These are phyloP conservation scores for Microctenopoma lineatum DNA, from an alignment of 2,797 vertebrate species.

Conservation along the genomic window DNA sequence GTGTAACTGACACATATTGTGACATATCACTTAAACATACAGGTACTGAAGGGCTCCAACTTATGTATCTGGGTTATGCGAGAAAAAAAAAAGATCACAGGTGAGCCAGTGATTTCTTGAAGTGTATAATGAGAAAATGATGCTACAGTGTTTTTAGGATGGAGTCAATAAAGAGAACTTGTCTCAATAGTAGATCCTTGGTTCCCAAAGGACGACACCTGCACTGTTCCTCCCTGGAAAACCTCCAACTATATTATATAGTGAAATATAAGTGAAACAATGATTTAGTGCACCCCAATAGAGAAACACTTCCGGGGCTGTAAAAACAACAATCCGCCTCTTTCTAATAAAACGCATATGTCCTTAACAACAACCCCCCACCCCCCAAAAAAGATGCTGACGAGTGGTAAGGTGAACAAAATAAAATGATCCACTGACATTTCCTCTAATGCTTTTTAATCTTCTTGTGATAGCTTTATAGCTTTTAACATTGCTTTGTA, in stretches of 20 bases:
- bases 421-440: constrained; percentile 75
- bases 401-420: constrained; percentile 56
- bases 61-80: constrained; percentile 34
- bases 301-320: constrained; percentile 72
- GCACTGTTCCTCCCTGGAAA: constrained; percentile 39
- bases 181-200: constrained; percentile 44
- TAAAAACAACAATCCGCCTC: constrained; percentile 80
- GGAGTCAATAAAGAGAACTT: constrained; percentile 6
- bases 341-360: constrained; percentile 76
- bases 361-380: constrained; percentile 75
- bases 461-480: constrained; percentile 75
- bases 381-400: constrained; percentile 72
- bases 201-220: constrained; percentile 31
- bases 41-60: constrained; percentile 25
- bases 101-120: constrained; percentile 8
- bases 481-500: constrained; percentile 67
- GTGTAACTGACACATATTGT: constrained; percentile 72
- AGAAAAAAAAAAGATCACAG: constrained; percentile 20
- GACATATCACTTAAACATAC: constrained; percentile 55
- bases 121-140: background rate
- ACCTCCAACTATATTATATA: constrained; percentile 62
- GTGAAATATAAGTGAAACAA: constrained; percentile 28
- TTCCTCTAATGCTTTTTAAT: constrained; percentile 73
- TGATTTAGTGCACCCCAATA: constrained; percentile 74
- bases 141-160: background rate